Conservation (phyloP, 2,113 vertebrate species). For the Lophochroa leadbeateri region DNA sequence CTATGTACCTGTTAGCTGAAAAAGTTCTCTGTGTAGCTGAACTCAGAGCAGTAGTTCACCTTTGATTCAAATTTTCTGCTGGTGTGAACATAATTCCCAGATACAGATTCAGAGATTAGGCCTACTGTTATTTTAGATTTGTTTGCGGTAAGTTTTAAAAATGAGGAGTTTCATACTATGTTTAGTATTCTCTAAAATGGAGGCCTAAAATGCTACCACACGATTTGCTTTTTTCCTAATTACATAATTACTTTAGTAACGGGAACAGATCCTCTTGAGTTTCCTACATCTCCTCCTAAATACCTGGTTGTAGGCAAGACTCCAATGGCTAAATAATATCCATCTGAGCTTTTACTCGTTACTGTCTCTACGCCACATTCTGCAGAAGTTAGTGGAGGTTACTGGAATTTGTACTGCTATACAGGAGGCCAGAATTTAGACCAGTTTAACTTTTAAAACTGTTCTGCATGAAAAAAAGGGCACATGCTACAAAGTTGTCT, state of each 20-base stretch:
- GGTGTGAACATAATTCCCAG: not conserved
- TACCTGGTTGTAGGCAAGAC: constrained; percentile 1
- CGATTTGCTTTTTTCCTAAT: constrained; percentile 32
- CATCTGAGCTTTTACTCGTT: not conserved
- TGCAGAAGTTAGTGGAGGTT: not conserved
- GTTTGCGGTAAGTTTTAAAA: not conserved
- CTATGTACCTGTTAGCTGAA: not conserved
- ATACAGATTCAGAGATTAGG: not conserved
- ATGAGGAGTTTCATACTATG: not conserved
- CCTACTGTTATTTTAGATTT: not conserved
- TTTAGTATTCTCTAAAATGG: not conserved
- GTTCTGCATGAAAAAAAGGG: not conserved
- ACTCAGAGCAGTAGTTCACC: not conserved
- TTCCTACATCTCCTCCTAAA: constrained; percentile 31
- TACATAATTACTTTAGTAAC: constrained; percentile 18
- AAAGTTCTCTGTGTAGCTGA: not conserved
- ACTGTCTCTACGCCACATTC: not conserved
- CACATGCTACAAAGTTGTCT: not conserved
- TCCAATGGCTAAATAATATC: not conserved
- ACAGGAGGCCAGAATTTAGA: not conserved
- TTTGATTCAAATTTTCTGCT: not conserved
- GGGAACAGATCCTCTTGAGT: not conserved
- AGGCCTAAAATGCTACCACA: not conserved
- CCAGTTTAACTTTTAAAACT: not conserved
- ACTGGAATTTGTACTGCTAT: not conserved